Conservation (phyloP, 1,140 invertebrate species). For the Venturia canescens region DNA sequence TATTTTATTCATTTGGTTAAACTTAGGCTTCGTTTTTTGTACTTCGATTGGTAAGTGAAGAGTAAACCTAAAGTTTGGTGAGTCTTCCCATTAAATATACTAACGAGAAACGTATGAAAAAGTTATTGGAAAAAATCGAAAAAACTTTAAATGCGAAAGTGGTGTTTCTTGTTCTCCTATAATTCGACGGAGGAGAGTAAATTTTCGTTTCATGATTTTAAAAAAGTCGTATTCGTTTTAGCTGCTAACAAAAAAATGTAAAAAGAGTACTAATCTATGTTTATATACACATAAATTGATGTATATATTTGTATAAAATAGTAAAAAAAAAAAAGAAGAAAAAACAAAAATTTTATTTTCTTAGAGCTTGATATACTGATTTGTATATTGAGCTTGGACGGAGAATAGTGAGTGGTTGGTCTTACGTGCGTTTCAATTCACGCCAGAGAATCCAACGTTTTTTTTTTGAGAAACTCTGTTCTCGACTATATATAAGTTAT, state of each 20-base stretch:
- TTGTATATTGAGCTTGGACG: conserved; percentile 8
- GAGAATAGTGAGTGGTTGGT: conserved; percentile 9
- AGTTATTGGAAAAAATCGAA: background rate
- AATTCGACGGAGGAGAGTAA: background rate
- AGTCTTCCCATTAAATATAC: background rate
- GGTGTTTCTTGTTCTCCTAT: background rate
- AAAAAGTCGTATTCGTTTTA: background rate
- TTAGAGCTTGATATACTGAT: background rate
- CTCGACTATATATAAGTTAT: background rate
- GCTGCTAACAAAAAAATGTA: background rate
- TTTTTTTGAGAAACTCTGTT: background rate
- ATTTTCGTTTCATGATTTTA: background rate
- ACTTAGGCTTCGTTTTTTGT: conserved; percentile 8
- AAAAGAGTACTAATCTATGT: background rate
- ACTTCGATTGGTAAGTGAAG: background rate
- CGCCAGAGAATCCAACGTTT: background rate
- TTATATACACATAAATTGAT: background rate
- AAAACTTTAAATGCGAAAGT: background rate
- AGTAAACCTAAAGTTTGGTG: background rate
- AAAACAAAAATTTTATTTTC: background rate
- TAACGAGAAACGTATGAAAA: background rate
- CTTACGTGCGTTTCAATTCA: background rate
- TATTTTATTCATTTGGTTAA: conserved; percentile 4
- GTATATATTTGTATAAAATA: background rate
- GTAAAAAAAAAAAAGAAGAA: background rate